Evolutionary conservation across 2,797 vertebrate genomes (phyloP).

Genomic region (Catostomus latipinnis): DNA sequence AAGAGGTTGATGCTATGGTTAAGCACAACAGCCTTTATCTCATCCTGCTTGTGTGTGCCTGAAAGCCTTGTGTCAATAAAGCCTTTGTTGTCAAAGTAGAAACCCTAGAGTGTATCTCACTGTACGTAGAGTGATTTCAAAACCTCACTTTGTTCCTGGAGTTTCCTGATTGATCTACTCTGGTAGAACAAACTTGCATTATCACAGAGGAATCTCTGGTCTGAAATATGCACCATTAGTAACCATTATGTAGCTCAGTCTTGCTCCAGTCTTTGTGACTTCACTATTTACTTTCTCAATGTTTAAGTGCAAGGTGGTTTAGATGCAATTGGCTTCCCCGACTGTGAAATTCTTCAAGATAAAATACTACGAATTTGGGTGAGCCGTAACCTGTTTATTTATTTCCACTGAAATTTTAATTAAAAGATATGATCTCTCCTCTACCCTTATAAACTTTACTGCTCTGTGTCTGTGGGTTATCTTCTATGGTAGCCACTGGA

Average conservation of each 20-base stretch:
- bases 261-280: neutral
- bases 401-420: slow-evolving; percentile 73
- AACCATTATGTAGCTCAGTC: slow-evolving; percentile 21
- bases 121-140: slow-evolving; percentile 8
- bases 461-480: slow-evolving; percentile 74
- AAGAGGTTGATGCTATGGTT: slow-evolving; percentile 2
- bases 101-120: neutral
- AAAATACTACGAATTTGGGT: slow-evolving; percentile 60
- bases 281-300: neutral
- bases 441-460: slow-evolving; percentile 63
- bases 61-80: slow-evolving; percentile 30
- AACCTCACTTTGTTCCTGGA: neutral
- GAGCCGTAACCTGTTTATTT: slow-evolving; percentile 61
- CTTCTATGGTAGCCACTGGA: slow-evolving; percentile 51
- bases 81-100: slow-evolving; percentile 13
- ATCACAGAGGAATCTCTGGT: slow-evolving; percentile 23
- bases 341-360: slow-evolving; percentile 68
- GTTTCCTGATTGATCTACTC: slow-evolving; percentile 26
- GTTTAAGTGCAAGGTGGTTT: slow-evolving; percentile 40
- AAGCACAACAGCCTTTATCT: neutral
- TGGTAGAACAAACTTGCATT: neutral
- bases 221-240: slow-evolving; percentile 34
- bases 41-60: neutral
- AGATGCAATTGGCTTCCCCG: slow-evolving; percentile 56
- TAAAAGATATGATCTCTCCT: slow-evolving; percentile 79